A percentile compares a stretch with the other conserved stretches of the same genome.
Conservation (phyloP, 2,888 invertebrate species). For the Epicampocera succincta region DNA sequence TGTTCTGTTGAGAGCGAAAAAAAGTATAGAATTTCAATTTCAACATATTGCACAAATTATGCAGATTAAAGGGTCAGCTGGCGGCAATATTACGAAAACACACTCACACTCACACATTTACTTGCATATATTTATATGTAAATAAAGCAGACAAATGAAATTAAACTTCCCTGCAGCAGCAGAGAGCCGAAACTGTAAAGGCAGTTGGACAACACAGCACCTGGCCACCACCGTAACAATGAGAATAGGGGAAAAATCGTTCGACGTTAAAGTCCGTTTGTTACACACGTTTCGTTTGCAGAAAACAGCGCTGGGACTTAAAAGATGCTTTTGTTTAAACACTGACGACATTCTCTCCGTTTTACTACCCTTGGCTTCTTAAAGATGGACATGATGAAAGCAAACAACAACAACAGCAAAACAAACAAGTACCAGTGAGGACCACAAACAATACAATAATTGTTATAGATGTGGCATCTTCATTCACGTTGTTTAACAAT, state of each 20-base stretch:
- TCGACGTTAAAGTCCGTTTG: conserved; percentile 34
- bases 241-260: conserved; percentile 13
- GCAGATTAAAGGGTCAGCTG: conserved; percentile 79
- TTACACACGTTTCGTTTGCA: conserved; percentile 13
- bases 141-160: conserved; percentile 47
- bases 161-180: conserved; percentile 35
- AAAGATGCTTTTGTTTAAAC: conserved; percentile 19
- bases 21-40: conserved; percentile 64
- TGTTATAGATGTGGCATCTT: conserved; percentile 53
- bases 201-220: conserved; percentile 62
- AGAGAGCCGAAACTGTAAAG: conserved; percentile 28
- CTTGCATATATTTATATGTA: not conserved
- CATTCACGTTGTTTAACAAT: conserved; percentile 18
- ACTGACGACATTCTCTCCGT: not conserved
- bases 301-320: conserved; percentile 6
- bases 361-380: conserved; percentile 23
- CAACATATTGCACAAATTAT: conserved; percentile 76
- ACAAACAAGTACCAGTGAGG: conserved; percentile 1
- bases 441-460: conserved; percentile 40
- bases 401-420: too few relatives aligned
- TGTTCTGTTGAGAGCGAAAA: not conserved
- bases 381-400: conserved; percentile 36
- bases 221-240: conserved; percentile 40
- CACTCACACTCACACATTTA: not conserved
- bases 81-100: conserved; percentile 41